Base-by-base conservation (phyloP, 2,888 invertebrate genomes). In the Fissipunctia ypsillon region DNA sequence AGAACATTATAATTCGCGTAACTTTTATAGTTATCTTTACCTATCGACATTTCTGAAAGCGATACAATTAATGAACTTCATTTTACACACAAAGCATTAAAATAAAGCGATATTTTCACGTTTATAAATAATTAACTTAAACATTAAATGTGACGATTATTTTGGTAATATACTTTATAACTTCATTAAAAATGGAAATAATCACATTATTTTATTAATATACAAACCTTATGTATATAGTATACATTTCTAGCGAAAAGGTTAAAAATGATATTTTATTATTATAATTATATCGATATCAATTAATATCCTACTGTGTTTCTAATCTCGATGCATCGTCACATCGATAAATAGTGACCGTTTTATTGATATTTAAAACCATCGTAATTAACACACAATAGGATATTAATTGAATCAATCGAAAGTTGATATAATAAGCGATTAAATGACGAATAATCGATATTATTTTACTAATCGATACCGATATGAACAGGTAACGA, bases 111-210 rank as follows among this genome's bases (percentile, higher is more conserved):
- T 75, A 73, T 76, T 61, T 76, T 75, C 59, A 82, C 50, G 68
- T 74, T 75, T 66, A 88, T 84, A 88, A 84, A 87, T 87, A 87
- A 80, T 87, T 80, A 80, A 82, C 84, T 86, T 88, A 88, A 79
- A 84, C 77, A 78, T 76, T 88, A 78, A 80, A 87, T 86, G 87
- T 85, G 89, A 88, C 85, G 83, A 84, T 88, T 83, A 88, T 87
- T 88, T 88, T 88, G 88, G 87, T 88, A 84, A 84, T 85, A 85
- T 82, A 80, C 66, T 83, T 84, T 77, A 76, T 84, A 86, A 83
- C 75, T 83, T 87, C 69, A 76, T 80, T 74, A 77, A 83, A 86
- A 87, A 72, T 86, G 66, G 78, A 83, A 83, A 84, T 86, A 85
- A 84, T 84, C 85, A 83, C 83, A 83, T 84, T 88, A 85, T 83